Base-by-base conservation (phyloP, 2,113 vertebrate genomes). In the Caretta caretta region DNA sequence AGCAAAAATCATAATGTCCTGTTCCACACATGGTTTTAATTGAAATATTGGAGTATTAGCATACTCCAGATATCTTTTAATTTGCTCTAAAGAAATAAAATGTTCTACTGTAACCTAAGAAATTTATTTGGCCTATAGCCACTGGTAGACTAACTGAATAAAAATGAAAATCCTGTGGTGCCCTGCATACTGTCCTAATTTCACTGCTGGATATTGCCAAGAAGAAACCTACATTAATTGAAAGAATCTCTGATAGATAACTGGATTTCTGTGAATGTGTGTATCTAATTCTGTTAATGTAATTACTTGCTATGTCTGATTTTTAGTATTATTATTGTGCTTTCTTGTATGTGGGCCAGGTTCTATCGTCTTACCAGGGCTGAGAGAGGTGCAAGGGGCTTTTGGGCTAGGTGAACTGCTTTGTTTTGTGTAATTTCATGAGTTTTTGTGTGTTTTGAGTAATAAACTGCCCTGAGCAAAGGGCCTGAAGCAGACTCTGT, bases 1-100 rank as follows among this genome's bases (percentile, higher is more conserved):
- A 76, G 46, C 8, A 92, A 93, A 92, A 96, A 59, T 4, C 6
- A 0, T 48, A 86, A n/a, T 54, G 10, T n/a, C 24, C 65, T 93
- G 35, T 76, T 29, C 69, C 5, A 7, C 92, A 85, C 72, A 14
- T 85, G 83, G 29, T 65, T 94, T 97, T 95, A 79, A 46, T 50
- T 84, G 76, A 90, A 95, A 8, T 95, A 51, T 2, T 6, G 89
- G 57, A 53, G 65, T 25, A 5, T 46, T 46, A 53, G 10, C 65
- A 2, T 92, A 92, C 91, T 95, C 10, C 0, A 17, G 62, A 14
- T 85, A 89, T 86, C 10, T 96, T 96, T 84, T 86, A 97, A 87
- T 87, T 42, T 75, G 10, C 3, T 65, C 49, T 53, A 94, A 93
- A 86, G 46, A 84, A 89, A 95, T 78, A 80, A 88, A 56, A 57